These are phyloP conservation scores for Parnassius apollo DNA, from an alignment of 2,888 invertebrate species.

Conservation along the genomic window DNA sequence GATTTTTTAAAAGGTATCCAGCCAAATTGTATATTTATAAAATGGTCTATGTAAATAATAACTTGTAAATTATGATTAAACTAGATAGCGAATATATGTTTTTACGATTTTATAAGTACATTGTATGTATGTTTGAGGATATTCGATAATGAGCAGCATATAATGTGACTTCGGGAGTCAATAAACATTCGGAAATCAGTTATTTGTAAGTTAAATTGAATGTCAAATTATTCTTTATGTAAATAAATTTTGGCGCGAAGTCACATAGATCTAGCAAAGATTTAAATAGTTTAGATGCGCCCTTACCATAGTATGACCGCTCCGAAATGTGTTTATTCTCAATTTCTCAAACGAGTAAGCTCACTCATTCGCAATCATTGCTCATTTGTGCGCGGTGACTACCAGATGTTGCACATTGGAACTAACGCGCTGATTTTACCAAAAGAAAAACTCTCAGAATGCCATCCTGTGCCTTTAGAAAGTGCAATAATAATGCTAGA, in stretches of 20 bases:
- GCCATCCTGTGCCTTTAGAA: too few relatives aligned
- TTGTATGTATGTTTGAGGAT: constrained; percentile 34
- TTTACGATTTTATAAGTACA: constrained; percentile 30
- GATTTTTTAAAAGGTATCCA: constrained; percentile 41
- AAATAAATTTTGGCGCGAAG: constrained; percentile 41
- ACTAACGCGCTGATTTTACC: too few relatives aligned
- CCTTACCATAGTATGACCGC: too few relatives aligned
- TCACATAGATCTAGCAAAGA: constrained; percentile 30
- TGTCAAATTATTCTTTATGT: constrained; percentile 32
- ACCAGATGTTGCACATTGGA: too few relatives aligned
- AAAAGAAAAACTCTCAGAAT: too few relatives aligned
- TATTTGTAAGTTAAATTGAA: neutral
- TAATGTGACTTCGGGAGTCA: constrained; percentile 24
- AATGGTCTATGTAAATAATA: constrained; percentile 67
- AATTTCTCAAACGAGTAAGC: too few relatives aligned
- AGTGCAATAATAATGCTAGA: too few relatives aligned
- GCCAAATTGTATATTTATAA: constrained; percentile 75
- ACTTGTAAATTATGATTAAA: constrained; percentile 64
- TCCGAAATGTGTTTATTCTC: too few relatives aligned
- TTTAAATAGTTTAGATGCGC: too few relatives aligned
- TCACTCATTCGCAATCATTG: too few relatives aligned
- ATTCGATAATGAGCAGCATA: constrained; percentile 21
- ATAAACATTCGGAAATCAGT: constrained; percentile 17
- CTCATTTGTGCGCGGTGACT: too few relatives aligned
- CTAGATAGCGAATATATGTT: constrained; percentile 72